These are phyloP conservation scores for Latrodectus hesperus DNA, from an alignment of 2,888 invertebrate species.

Conservation along the genomic window DNA sequence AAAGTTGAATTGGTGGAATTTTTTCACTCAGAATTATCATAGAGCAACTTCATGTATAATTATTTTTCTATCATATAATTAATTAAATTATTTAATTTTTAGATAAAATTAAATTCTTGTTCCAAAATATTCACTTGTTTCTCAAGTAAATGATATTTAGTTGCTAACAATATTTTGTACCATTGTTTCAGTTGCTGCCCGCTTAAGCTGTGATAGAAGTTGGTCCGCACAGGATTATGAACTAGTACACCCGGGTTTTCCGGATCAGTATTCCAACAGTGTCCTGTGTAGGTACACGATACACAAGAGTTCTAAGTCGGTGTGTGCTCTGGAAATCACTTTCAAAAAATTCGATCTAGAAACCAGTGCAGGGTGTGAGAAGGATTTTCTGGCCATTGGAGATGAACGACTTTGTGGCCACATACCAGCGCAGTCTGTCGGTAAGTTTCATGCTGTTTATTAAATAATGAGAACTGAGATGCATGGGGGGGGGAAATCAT, in stretches of 20 bases:
- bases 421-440: constrained; percentile 68
- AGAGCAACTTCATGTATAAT: no score
- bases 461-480: no score
- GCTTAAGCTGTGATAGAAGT: constrained; percentile 27
- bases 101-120: no score
- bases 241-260: constrained; percentile 69
- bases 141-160: not conserved
- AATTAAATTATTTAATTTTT: no score
- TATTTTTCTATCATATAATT: no score
- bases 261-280: constrained; percentile 68
- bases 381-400: constrained; percentile 71
- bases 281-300: constrained; percentile 70
- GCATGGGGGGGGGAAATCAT: no score
- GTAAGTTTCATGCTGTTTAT: constrained; percentile 41
- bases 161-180: not conserved
- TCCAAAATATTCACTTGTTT: not conserved
- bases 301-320: constrained; percentile 53
- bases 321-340: constrained; percentile 72
- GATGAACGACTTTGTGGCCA: constrained; percentile 71
- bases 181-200: not conserved
- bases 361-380: constrained; percentile 69
- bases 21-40: no score
- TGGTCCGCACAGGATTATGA: constrained; percentile 67
- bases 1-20: no score
- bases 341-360: constrained; percentile 72